These are phyloP conservation scores for Himalopsyche phryganea DNA, from an alignment of 1,140 invertebrate genomes.

Conservation along the genomic window DNA sequence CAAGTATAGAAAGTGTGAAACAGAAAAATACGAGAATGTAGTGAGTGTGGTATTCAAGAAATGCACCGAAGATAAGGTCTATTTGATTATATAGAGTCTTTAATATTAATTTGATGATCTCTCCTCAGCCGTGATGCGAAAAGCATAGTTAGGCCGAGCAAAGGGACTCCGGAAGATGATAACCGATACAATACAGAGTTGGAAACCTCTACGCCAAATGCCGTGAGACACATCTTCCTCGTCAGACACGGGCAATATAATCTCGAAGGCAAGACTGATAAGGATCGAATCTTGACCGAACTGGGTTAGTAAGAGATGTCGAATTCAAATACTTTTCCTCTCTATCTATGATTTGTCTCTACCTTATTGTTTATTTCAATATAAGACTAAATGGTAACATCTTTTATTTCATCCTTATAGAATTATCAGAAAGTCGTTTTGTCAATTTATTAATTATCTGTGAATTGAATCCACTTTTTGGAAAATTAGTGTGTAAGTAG, in stretches of 20 bases:
- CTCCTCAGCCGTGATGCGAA: constrained; percentile 70
- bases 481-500: no score
- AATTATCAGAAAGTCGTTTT: no score
- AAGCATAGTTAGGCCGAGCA: constrained; percentile 63
- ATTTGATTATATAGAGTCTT: no score
- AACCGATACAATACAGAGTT: constrained; percentile 62
- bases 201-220: constrained; percentile 64
- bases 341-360: background rate
- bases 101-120: no score
- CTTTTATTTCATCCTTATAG: no score
- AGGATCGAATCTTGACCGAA: constrained; percentile 73
- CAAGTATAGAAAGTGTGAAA: no score
- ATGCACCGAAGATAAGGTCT: no score
- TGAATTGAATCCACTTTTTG: no score
- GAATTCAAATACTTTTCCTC: constrained; percentile 6
- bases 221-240: constrained; percentile 79
- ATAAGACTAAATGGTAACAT: background rate
- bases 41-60: no score
- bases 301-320: constrained; percentile 56
- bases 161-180: constrained; percentile 55
- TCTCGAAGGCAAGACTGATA: constrained; percentile 66
- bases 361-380: background rate
- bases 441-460: no score
- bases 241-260: constrained; percentile 96
- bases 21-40: no score